Evolutionary conservation across 2,888 invertebrate species (phyloP).

Genomic region (Aricia artaxerxes): DNA sequence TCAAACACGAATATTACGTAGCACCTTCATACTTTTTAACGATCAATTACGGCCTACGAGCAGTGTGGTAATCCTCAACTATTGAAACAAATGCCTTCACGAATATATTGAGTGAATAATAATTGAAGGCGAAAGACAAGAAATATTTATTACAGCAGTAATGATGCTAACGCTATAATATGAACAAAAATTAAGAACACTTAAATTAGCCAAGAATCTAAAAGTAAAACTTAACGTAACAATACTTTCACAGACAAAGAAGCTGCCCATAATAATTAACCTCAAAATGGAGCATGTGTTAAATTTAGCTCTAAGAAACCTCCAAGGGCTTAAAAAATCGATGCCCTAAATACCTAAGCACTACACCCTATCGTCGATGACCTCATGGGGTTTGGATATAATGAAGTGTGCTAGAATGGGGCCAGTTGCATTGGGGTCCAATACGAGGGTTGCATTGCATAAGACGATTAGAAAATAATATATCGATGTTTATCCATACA

Average conservation of each 20-base stretch:
- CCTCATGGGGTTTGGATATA: conserved; percentile 30
- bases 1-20: conserved; percentile 7
- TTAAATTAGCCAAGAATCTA: not conserved
- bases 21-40: conserved; percentile 21
- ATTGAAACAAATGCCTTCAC: not conserved
- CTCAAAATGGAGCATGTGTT: conserved; percentile 13
- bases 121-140: not conserved
- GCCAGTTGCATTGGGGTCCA: conserved; percentile 20
- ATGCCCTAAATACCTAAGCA: conserved; percentile 31
- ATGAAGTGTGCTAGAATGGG: conserved; percentile 26
- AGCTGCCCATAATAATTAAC: not conserved
- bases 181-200: not conserved
- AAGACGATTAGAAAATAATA: conserved; percentile 20
- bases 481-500: conserved; percentile 10
- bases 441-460: conserved; percentile 21
- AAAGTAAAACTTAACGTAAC: not conserved
- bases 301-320: conserved; percentile 16
- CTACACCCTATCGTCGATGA: conserved; percentile 29
- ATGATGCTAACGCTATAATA: not conserved
- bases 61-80: not conserved
- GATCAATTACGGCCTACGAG: conserved; percentile 13
- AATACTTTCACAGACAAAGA: not conserved
- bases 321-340: conserved; percentile 31
- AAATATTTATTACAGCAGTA: not conserved
- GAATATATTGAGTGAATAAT: not conserved